Conservation (phyloP, 2,888 invertebrate genomes). For the Watsonalla binaria region DNA sequence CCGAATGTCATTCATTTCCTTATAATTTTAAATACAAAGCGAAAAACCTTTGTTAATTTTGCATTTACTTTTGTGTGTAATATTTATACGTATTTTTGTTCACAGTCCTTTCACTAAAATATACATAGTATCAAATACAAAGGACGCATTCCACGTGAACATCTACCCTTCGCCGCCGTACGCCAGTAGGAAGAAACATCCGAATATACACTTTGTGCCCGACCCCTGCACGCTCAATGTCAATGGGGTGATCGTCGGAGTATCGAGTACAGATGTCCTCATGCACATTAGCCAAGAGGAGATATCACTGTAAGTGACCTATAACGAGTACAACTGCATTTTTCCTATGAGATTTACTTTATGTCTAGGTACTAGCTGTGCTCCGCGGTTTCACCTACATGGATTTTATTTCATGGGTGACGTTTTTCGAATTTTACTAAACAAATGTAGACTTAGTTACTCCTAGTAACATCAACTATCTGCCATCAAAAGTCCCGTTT, state of each 20-base stretch:
- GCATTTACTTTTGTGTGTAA: background rate
- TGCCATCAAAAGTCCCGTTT: too few relatives aligned
- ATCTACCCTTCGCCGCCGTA: slow-evolving; percentile 92
- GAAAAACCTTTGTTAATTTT: too few relatives aligned
- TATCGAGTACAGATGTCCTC: slow-evolving; percentile 90
- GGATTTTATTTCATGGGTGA: background rate
- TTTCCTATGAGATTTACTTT: background rate
- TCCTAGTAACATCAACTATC: too few relatives aligned
- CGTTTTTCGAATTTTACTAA: too few relatives aligned
- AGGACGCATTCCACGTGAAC: slow-evolving; percentile 87
- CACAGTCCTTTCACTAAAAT: slow-evolving; percentile 82
- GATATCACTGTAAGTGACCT: slow-evolving; percentile 81
- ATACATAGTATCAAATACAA: slow-evolving; percentile 85
- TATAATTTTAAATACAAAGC: background rate
- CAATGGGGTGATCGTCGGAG: slow-evolving; percentile 86
- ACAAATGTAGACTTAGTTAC: too few relatives aligned
- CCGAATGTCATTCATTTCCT: too few relatives aligned
- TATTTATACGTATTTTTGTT: slow-evolving; percentile 17
- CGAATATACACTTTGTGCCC: slow-evolving; percentile 83
- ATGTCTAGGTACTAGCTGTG: too few relatives aligned
- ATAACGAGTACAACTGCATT: background rate
- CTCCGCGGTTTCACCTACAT: too few relatives aligned
- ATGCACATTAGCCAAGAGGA: slow-evolving; percentile 91
- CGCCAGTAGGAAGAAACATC: slow-evolving; percentile 70
- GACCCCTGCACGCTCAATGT: slow-evolving; percentile 90